Evolutionary conservation across 1,140 invertebrate genomes (phyloP), one percentile per base, ranked within the genome.

Genomic region (Aphis gossypii): DNA sequence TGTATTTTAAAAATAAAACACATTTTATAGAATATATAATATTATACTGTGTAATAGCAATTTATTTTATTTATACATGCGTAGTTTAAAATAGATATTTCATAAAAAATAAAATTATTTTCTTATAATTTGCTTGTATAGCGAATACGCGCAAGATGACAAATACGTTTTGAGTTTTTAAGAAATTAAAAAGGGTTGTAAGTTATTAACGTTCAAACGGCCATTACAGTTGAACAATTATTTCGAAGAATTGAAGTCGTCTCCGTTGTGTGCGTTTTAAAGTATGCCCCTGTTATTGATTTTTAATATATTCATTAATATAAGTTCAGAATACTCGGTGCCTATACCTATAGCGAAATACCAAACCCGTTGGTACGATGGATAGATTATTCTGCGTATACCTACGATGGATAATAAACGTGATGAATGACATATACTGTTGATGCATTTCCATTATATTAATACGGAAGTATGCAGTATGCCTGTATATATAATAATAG

Each of bases 241-340:
- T 76, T 68, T 68, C 30, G 9, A 68, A 11, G 30, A 60, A 76
- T n/a, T 76, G 18, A 76, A 76, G 30, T n/a, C 60, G 60, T 76
- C 30, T 76, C 14, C n/a, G 11, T 11, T 14, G 60, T 30, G 11
- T 68, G 60, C 60, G 30, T 20, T 76, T 18, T 76, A 18, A 18
- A n/a, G 14, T n/a, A n/a, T 2, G 30, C 6, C 1, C 30, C 4
- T 18, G 60, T 76, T 76, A 76, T 76, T 76, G 60, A 76, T n/a
- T 76, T 76, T 76, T 11, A 76, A 76, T 76, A n/a, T 76, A n/a
- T 76, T 76, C 30, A n/a, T 76, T 76, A 76, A 76, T 76, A 76
- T 76, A 76, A 76, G 60, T 76, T 6, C 1, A n/a, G 60, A 76
- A 35, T n/a, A 76, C 30, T 76, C 2, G 14, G n/a, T 30, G 30